Conservation (phyloP, 2,797 vertebrate species). For the Chloroceryle inda region DNA sequence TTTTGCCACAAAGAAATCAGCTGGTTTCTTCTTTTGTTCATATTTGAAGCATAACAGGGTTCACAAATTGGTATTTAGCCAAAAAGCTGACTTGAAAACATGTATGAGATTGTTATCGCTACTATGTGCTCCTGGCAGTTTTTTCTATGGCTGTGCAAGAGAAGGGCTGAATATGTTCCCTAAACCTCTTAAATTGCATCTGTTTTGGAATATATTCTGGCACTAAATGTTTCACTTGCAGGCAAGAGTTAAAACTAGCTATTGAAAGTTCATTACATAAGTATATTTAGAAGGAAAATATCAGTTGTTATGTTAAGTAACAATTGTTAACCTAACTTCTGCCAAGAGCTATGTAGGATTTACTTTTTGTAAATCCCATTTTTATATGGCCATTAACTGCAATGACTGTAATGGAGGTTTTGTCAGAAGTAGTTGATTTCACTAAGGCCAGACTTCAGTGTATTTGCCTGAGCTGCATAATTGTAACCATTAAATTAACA, state of each 20-base stretch:
- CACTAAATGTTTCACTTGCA: not conserved
- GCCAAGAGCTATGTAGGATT: not conserved
- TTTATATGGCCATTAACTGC: not conserved
- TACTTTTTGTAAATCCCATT: not conserved
- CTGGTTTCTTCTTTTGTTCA: not conserved
- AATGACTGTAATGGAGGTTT: not conserved
- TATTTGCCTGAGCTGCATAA: not conserved
- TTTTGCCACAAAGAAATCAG: not conserved
- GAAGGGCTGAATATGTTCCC: not conserved
- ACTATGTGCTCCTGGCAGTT: not conserved
- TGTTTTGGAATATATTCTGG: not conserved
- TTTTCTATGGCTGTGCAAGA: not conserved
- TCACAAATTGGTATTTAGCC: not conserved
- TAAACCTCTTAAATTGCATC: not conserved
- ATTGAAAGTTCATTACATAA: not conserved
- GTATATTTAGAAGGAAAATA: not conserved
- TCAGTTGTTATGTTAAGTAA: not conserved
- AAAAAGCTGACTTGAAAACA: not conserved
- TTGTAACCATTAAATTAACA: constrained; percentile 8
- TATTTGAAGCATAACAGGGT: not conserved
- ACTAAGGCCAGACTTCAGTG: not conserved
- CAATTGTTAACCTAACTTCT: not conserved
- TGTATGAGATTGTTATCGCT: not conserved
- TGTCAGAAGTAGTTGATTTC: not conserved
- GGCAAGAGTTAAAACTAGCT: not conserved